Conservation (phyloP, 1,140 invertebrate species). For the Trichoplusia ni region DNA sequence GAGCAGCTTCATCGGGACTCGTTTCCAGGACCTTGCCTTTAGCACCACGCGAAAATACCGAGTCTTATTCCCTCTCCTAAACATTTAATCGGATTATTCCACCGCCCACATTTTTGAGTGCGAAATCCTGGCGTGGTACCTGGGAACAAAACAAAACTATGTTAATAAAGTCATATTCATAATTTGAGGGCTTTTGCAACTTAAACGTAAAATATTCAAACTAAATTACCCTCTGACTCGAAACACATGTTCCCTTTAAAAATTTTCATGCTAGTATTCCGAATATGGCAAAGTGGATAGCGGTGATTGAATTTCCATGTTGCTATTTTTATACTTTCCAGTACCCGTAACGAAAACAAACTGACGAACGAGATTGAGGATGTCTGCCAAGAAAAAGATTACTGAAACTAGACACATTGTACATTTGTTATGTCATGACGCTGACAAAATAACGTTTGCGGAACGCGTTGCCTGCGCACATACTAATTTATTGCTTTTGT, state of each 20-base stretch:
- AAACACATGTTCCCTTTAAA: too few species aligned
- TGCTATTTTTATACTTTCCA: too few species aligned
- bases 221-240: too few species aligned
- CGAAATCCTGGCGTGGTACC: neutral
- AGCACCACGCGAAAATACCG: slow-evolving; percentile 64
- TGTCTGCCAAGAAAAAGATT: too few species aligned
- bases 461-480: slow-evolving; percentile 3
- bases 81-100: slow-evolving; percentile 55
- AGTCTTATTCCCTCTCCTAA: slow-evolving; percentile 58
- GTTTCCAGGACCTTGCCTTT: slow-evolving; percentile 60
- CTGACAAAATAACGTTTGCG: neutral
- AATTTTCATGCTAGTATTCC: too few species aligned
- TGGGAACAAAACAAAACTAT: neutral
- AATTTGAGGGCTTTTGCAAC: too few species aligned
- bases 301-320: too few species aligned
- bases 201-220: too few species aligned
- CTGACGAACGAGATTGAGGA: too few species aligned
- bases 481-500: slow-evolving; percentile 28
- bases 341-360: too few species aligned
- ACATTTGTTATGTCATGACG: neutral
- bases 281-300: too few species aligned
- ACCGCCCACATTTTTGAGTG: slow-evolving; percentile 8
- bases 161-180: too few species aligned
- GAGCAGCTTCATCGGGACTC: slow-evolving; percentile 68
- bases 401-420: neutral